Percentiles rank a stretch among this genome's conserved stretches.
Evolutionary conservation across 1,140 invertebrate species (phyloP).

Genomic region (Drosophila mauritiana): DNA sequence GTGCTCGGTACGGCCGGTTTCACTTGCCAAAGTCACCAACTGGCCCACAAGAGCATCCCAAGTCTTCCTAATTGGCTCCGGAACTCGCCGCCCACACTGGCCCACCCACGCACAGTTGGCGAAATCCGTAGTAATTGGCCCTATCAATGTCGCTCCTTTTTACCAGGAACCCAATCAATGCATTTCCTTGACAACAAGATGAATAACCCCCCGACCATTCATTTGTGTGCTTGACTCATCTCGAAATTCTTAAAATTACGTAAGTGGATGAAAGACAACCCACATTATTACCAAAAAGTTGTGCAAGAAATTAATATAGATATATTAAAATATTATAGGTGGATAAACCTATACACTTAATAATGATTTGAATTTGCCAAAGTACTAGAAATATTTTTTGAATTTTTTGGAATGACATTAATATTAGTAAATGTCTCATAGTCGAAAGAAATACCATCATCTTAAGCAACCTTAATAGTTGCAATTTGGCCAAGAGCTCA

Average conservation of each 20-base stretch:
- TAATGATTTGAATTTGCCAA: too few relatives aligned
- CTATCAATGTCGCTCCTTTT: constrained; percentile 14
- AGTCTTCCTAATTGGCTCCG: constrained; percentile 34
- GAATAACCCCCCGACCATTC: too few relatives aligned
- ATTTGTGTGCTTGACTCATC: neutral
- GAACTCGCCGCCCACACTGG: neutral
- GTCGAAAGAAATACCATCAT: too few relatives aligned
- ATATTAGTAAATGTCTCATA: too few relatives aligned
- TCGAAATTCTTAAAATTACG: neutral
- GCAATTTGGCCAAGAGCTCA: neutral
- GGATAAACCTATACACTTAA: too few relatives aligned
- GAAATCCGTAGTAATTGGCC: constrained; percentile 43
- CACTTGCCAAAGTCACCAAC: constrained; percentile 22
- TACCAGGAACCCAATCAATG: constrained; percentile 36
- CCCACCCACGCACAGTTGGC: neutral
- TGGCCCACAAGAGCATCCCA: neutral
- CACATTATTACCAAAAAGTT: too few relatives aligned
- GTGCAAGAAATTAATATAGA: too few relatives aligned
- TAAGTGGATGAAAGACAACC: neutral
- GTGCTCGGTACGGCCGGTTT: constrained; percentile 13
- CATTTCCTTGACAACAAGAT: constrained; percentile 30
- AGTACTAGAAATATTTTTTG: too few relatives aligned
- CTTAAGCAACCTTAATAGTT: too few relatives aligned
- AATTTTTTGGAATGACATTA: too few relatives aligned
- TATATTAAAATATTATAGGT: too few relatives aligned